A percentile compares a stretch with the other conserved stretches of the same genome.
These are phyloP conservation scores for Amphipyra berbera DNA, from an alignment of 2,888 invertebrate genomes.

Conservation along the genomic window DNA sequence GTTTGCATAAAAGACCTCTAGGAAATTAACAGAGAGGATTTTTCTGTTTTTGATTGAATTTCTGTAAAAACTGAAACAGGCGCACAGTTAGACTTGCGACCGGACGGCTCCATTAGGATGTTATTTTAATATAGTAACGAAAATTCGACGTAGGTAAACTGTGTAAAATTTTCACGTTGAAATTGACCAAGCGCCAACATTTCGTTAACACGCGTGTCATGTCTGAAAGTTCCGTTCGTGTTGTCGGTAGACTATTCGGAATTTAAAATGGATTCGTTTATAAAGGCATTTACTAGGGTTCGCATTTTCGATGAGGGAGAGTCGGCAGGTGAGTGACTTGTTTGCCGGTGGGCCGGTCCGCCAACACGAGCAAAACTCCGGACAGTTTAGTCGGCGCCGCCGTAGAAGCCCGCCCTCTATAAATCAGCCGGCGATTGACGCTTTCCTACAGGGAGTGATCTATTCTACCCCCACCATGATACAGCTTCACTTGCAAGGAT, in stretches of 20 bases:
- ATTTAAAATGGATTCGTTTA: slow-evolving; percentile 88
- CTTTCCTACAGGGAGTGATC: slow-evolving; percentile 89
- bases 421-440: slow-evolving; percentile 89
- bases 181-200: slow-evolving; percentile 84
- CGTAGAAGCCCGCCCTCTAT: slow-evolving; percentile 80
- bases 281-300: slow-evolving; percentile 85
- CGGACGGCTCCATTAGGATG: slow-evolving; percentile 59
- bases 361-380: slow-evolving; percentile 85
- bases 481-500: slow-evolving; percentile 85
- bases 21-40: slow-evolving; percentile 78
- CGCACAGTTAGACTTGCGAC: slow-evolving; percentile 40
- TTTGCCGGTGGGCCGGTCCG: slow-evolving; percentile 81
- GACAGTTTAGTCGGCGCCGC: slow-evolving; percentile 85
- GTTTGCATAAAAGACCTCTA: slow-evolving; percentile 83
- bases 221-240: slow-evolving; percentile 84
- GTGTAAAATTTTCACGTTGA: slow-evolving; percentile 73
- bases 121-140: slow-evolving; percentile 72
- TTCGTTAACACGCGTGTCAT: slow-evolving; percentile 87
- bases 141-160: slow-evolving; percentile 70
- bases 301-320: slow-evolving; percentile 86
- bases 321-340: slow-evolving; percentile 89
- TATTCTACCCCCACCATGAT: slow-evolving; percentile 85
- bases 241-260: slow-evolving; percentile 85
- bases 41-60: slow-evolving; percentile 67
- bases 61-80: slow-evolving; percentile 55